Percentiles rank a stretch among this genome's conserved stretches.
Conservation (phyloP, 2,113 vertebrate species). For the Boleophthalmus pectinirostris region DNA sequence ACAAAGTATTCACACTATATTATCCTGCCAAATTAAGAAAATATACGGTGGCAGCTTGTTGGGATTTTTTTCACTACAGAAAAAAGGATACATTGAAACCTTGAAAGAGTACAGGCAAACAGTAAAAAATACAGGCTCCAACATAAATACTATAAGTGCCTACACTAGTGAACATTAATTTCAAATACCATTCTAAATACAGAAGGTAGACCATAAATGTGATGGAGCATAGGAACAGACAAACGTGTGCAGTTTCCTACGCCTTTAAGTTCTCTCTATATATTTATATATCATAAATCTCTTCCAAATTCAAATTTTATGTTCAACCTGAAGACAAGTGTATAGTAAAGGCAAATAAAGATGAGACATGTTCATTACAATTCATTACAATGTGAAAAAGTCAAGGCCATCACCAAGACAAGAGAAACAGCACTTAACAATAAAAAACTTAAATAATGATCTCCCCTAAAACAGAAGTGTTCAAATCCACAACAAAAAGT, state of each 20-base stretch:
- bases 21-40: conserved; percentile 99
- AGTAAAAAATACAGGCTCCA: conserved; percentile 99
- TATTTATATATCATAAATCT: conserved; percentile 94
- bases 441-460: conserved; percentile 86
- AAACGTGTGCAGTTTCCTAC: conserved; percentile 97
- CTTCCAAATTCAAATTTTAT: conserved; percentile 88
- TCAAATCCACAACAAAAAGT: conserved; percentile 69
- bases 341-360: conserved; percentile 89
- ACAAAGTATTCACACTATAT: conserved; percentile 99
- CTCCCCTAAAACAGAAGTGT: conserved; percentile 91
- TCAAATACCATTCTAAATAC: conserved; percentile 99
- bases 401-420: conserved; percentile 89
- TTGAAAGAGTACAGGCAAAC: conserved; percentile 97
- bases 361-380: conserved; percentile 73
- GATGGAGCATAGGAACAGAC: conserved; percentile 97
- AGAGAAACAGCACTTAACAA: conserved; percentile 56
- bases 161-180: conserved; percentile 99
- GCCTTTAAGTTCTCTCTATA: conserved; percentile 87
- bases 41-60: conserved; percentile 98
- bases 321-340: conserved; percentile 96
- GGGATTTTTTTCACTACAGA: conserved; percentile 92
- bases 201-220: conserved; percentile 95
- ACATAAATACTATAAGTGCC: conserved; percentile 99
- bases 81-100: conserved; percentile 94
- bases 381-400: conserved; percentile 83